These are phyloP conservation scores for Metopolophium dirhodum DNA, from an alignment of 1,140 invertebrate species.

Conservation along the genomic window DNA sequence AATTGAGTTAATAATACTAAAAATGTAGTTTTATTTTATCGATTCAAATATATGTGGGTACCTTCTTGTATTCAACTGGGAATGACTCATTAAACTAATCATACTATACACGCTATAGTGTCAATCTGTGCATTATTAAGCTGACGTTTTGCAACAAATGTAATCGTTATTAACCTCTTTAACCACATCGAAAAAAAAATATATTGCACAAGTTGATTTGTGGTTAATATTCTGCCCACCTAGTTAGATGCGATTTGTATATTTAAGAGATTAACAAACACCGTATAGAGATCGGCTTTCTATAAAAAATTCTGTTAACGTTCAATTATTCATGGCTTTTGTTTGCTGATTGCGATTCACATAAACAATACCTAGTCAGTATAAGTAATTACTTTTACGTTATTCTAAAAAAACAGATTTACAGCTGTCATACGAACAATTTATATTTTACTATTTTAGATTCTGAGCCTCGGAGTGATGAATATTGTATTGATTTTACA, in stretches of 20 bases:
- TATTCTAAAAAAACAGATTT: background rate
- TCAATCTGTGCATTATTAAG: background rate
- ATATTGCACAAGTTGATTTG: background rate
- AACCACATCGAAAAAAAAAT: conserved; percentile 1
- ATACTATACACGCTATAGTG: background rate
- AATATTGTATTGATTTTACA: too few relatives aligned
- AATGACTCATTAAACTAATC: background rate
- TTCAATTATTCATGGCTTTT: background rate
- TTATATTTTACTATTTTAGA: too few relatives aligned
- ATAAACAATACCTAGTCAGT: background rate
- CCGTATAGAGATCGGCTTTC: background rate
- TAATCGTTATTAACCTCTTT: conserved; percentile 27
- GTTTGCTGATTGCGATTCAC: too few relatives aligned
- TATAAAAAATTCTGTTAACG: background rate
- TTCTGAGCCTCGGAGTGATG: too few relatives aligned
- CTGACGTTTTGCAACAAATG: background rate
- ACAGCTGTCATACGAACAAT: background rate
- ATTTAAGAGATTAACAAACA: background rate
- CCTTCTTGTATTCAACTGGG: background rate
- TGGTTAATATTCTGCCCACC: conserved; percentile 2
- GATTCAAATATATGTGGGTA: background rate
- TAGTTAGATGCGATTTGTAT: background rate
- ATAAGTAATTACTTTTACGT: background rate
- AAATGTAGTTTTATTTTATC: background rate
- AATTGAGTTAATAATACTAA: background rate